A percentile compares a stretch with the other conserved stretches of the same genome.
phyloP scores from a whole-genome alignment of 2,888 invertebrate species.

The Conchocele bisecta region DNA sequence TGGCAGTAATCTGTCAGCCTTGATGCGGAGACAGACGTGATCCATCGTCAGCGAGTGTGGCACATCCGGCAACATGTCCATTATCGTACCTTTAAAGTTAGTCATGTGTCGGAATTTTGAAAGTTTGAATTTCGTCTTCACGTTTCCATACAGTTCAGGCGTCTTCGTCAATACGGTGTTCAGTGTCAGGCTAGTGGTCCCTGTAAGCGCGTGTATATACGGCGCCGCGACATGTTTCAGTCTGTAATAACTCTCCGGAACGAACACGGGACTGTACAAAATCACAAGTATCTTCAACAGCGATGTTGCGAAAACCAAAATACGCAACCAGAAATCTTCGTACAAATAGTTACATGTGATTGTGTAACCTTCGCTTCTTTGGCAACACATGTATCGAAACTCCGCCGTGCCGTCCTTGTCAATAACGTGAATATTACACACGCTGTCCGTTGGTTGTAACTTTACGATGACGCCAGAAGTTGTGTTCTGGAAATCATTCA shows the following conservation, averaged over 20 bases:
- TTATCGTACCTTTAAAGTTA: slow-evolving; percentile 37
- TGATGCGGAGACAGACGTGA: slow-evolving; percentile 60
- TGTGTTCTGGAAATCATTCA: slow-evolving; percentile 63
- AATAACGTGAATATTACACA: slow-evolving; percentile 61
- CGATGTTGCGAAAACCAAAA: slow-evolving; percentile 63
- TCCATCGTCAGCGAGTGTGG: slow-evolving; percentile 47
- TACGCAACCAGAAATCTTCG: slow-evolving; percentile 62
- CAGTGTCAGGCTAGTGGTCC: slow-evolving; percentile 2
- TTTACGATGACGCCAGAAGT: slow-evolving; percentile 10
- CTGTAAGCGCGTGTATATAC: slow-evolving; percentile 21
- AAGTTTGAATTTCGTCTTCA: slow-evolving; percentile 16
- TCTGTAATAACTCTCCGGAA: slow-evolving; percentile 1
- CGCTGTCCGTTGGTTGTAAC: slow-evolving; percentile 43
- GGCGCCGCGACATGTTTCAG: slow-evolving; percentile 13
- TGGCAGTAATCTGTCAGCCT: slow-evolving; percentile 61
- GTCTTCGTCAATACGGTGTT: slow-evolving; percentile 28
- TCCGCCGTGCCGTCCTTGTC: slow-evolving; percentile 32
- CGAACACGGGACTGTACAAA: slow-evolving; percentile 9
- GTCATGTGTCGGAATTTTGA: slow-evolving; percentile 35
- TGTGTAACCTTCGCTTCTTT: slow-evolving; percentile 1
- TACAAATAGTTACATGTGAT: slow-evolving; percentile 42
- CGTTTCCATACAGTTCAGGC: slow-evolving; percentile 21
- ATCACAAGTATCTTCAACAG: slow-evolving; percentile 67
- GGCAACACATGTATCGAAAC: slow-evolving; percentile 46
- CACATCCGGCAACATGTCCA: slow-evolving; percentile 30